Evolutionary conservation across 2,888 invertebrate species (phyloP).

Genomic region (Stenichneumon culpator): DNA sequence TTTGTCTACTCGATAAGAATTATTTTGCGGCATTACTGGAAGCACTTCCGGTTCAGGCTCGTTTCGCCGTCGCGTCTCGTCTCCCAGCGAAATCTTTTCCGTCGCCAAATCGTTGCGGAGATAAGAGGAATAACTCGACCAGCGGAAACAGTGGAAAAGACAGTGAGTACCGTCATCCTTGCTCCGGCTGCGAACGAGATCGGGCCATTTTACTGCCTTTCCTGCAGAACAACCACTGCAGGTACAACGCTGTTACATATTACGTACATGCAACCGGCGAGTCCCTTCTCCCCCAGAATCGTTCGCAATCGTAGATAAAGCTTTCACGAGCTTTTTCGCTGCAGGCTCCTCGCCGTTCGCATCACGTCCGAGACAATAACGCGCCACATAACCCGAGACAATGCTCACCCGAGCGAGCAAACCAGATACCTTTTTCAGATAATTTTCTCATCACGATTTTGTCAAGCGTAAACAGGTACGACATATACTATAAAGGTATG

Average conservation of each 20-base stretch:
- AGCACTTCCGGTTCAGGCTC: no score
- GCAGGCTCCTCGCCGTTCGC: background rate
- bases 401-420: background rate
- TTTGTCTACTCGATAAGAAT: no score
- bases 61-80: no score
- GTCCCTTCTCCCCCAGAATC: background rate
- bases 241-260: background rate
- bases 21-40: no score
- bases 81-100: no score
- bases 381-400: background rate
- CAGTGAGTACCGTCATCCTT: background rate
- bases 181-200: background rate
- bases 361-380: slow-evolving; percentile 1
- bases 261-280: background rate
- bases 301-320: slow-evolving; percentile 36
- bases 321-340: slow-evolving; percentile 41
- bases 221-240: background rate
- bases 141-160: background rate
- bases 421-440: slow-evolving; percentile 28
- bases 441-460: slow-evolving; percentile 30
- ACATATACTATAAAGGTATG: no score
- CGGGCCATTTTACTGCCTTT: background rate
- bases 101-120: no score
- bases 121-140: background rate
- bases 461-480: background rate